phyloP scores from a whole-genome alignment of 2,797 vertebrate species.

The Channa striata region DNA sequence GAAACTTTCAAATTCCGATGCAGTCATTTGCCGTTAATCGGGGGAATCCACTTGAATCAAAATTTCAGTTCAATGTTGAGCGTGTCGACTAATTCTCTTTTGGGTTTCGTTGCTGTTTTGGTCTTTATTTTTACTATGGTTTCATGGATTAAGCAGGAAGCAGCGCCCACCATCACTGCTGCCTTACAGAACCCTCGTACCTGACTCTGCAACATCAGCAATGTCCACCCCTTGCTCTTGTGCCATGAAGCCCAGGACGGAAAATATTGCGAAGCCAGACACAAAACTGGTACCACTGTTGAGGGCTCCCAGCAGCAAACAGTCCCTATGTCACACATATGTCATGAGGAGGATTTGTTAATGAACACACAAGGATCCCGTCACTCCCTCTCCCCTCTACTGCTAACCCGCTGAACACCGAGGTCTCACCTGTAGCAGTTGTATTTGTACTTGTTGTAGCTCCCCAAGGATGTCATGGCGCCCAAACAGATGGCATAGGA shows the following conservation, averaged over 20 bases:
- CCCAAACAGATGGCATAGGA: conserved; percentile 99
- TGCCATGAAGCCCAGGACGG: conserved; percentile 99
- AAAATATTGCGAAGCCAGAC: conserved; percentile 99
- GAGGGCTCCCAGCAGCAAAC: conserved; percentile 99
- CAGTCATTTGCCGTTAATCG: conserved; percentile 65
- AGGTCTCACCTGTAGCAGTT: conserved; percentile 99
- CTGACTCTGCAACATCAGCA: conserved; percentile 99
- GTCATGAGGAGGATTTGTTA: conserved; percentile 99
- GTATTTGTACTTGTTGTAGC: conserved; percentile 99
- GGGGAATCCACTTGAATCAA: conserved; percentile 52
- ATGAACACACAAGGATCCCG: conserved; percentile 91
- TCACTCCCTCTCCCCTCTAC: conserved; percentile 73
- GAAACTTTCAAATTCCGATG: conserved; percentile 75
- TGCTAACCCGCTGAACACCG: conserved; percentile 71
- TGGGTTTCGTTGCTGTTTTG: conserved; percentile 73
- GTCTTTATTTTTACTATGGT: conserved; percentile 66
- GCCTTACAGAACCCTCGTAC: conserved; percentile 91
- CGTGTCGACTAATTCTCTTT: conserved; percentile 43
- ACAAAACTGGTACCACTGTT: conserved; percentile 99
- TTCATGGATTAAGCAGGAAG: conserved; percentile 86
- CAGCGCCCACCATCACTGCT: conserved; percentile 98
- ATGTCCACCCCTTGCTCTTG: conserved; percentile 99
- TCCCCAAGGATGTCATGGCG: conserved; percentile 99
- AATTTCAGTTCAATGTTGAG: conserved; percentile 50
- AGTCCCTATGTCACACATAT: conserved; percentile 99